phyloP scores from a whole-genome alignment of 2,888 invertebrate genomes.

The Latheticus oryzae region DNA sequence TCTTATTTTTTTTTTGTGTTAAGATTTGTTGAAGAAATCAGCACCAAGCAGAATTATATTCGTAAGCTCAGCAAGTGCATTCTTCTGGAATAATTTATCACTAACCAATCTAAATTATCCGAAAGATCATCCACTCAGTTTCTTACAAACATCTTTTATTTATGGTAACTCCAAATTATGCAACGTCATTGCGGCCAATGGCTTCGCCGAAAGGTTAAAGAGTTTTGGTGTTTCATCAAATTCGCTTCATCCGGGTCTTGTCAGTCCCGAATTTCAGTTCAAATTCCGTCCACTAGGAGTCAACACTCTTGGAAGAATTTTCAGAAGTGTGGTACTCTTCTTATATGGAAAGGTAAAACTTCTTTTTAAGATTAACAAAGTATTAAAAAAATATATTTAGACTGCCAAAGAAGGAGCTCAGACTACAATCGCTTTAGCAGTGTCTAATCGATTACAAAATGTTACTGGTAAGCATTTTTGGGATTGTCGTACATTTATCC shows the following conservation, averaged over 20 bases:
- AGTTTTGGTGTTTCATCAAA: constrained; percentile 59
- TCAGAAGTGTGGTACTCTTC: constrained; percentile 49
- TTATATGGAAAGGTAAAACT: constrained; percentile 55
- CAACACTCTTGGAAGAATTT: constrained; percentile 46
- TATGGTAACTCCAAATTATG: constrained; percentile 62
- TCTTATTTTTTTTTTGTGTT: constrained; percentile 43
- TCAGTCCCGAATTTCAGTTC: constrained; percentile 56
- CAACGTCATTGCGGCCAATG: constrained; percentile 59
- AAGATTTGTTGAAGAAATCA: constrained; percentile 61
- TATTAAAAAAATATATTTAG: constrained; percentile 57
- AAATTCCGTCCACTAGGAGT: constrained; percentile 48
- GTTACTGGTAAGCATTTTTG: constrained; percentile 82
- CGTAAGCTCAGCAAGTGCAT: constrained; percentile 56
- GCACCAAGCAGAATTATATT: constrained; percentile 61
- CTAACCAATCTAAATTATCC: constrained; percentile 55
- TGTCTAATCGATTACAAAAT: constrained; percentile 78
- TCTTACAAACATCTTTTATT: constrained; percentile 43
- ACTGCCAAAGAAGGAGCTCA: constrained; percentile 83
- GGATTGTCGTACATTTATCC: constrained; percentile 72
- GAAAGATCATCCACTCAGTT: constrained; percentile 42
- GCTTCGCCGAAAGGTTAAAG: constrained; percentile 58
- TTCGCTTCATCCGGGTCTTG: constrained; percentile 61
- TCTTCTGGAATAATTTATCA: constrained; percentile 53
- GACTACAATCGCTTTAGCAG: constrained; percentile 76
- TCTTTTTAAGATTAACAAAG: background rate